These are phyloP conservation scores for Lithodes maja DNA, from an alignment of 2,888 invertebrate genomes.

Conservation along the genomic window DNA sequence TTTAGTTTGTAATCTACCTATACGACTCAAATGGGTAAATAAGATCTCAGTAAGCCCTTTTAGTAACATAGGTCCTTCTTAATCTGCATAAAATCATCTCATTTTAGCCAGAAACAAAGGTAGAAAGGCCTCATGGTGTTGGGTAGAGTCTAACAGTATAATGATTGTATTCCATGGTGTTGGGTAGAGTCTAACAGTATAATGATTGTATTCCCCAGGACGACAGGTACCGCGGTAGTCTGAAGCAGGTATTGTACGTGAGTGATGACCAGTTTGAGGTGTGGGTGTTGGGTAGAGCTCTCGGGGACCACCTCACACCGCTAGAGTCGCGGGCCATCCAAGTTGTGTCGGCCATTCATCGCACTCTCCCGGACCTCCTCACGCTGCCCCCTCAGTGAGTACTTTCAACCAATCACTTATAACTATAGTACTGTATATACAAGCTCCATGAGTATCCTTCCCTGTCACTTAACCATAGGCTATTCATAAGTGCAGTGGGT, in stretches of 20 bases:
- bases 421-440: too few species aligned
- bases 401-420: too few species aligned
- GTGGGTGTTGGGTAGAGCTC: constrained; percentile 29
- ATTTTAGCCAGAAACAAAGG: too few species aligned
- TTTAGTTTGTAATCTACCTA: too few species aligned
- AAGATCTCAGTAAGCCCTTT: too few species aligned
- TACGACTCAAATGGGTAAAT: too few species aligned
- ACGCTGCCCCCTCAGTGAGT: constrained; percentile 57
- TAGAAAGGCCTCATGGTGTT: not conserved
- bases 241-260: constrained; percentile 35
- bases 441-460: too few species aligned
- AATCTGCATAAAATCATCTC: too few species aligned
- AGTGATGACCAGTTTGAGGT: constrained; percentile 60
- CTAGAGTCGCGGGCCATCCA: constrained; percentile 37
- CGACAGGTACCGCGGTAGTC: constrained; percentile 26
- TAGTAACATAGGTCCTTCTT: too few species aligned
- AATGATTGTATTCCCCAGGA: constrained; percentile 11
- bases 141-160: not conserved
- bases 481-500: too few species aligned
- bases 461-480: too few species aligned
- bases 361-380: constrained; percentile 48
- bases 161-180: not conserved
- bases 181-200: not conserved
- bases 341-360: constrained; percentile 46
- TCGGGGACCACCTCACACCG: constrained; percentile 14